Evolutionary conservation across 2,888 invertebrate species (phyloP).

Genomic region (Leuctra nigra): DNA sequence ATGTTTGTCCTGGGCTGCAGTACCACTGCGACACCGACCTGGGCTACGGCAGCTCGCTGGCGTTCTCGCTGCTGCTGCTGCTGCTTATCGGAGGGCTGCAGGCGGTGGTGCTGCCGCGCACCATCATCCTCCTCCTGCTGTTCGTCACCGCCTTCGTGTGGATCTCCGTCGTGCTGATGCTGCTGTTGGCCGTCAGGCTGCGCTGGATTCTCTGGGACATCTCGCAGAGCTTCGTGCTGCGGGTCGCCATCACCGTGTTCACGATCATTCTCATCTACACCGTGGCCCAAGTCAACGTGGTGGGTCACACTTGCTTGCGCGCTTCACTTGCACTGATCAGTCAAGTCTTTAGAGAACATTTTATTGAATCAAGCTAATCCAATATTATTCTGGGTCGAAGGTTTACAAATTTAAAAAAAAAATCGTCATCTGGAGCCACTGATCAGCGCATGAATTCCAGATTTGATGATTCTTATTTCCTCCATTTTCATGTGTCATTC

Average conservation of each 20-base stretch:
- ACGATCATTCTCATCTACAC: conserved; percentile 82
- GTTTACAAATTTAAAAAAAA: no score
- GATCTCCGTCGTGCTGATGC: conserved; percentile 79
- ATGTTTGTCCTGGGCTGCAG: no score
- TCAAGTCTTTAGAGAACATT: background rate
- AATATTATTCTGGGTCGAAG: no score
- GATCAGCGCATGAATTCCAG: no score
- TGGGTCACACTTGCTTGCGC: conserved; percentile 46
- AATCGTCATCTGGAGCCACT: no score
- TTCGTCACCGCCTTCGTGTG: conserved; percentile 87
- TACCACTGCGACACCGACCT: conserved; percentile 81
- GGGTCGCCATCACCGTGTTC: conserved; percentile 80
- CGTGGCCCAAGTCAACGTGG: conserved; percentile 89
- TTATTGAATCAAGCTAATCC: background rate
- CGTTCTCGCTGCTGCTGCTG: conserved; percentile 67
- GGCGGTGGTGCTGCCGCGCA: conserved; percentile 74
- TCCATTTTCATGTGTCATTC: no score
- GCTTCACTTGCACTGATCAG: background rate
- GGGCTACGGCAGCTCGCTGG: conserved; percentile 75
- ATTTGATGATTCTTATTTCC: no score
- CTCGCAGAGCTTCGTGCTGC: conserved; percentile 71
- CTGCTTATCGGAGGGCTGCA: conserved; percentile 72
- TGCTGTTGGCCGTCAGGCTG: conserved; percentile 74
- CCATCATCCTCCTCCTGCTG: conserved; percentile 72
- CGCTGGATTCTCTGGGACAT: conserved; percentile 83